Conservation (phyloP, 2,113 vertebrate genomes). For the human region GRCh38 chr22:30585501-30586000, state of each 20-base stretch:
- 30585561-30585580: not conserved
- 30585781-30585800: not conserved
- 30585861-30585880: not conserved
- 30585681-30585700: not conserved
- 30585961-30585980: rapidly evolving
- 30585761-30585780: not conserved
- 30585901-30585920: not conserved
- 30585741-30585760: not conserved
- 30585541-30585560: not conserved
- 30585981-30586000: not conserved
- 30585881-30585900: not conserved
- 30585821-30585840: not conserved
- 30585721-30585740: no score
- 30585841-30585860: not conserved
- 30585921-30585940: not conserved
- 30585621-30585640: no score
- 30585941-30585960: no score
- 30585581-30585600: not conserved
- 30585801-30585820: not conserved
- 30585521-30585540: not conserved
- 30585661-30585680: not conserved
- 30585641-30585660: no score
- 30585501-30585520: not conserved
- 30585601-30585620: not conserved
- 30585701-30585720: no score